Base-by-base conservation (phyloP, 92 coral and sea anemone genomes). In the Scolanthus callimorphus region DNA sequence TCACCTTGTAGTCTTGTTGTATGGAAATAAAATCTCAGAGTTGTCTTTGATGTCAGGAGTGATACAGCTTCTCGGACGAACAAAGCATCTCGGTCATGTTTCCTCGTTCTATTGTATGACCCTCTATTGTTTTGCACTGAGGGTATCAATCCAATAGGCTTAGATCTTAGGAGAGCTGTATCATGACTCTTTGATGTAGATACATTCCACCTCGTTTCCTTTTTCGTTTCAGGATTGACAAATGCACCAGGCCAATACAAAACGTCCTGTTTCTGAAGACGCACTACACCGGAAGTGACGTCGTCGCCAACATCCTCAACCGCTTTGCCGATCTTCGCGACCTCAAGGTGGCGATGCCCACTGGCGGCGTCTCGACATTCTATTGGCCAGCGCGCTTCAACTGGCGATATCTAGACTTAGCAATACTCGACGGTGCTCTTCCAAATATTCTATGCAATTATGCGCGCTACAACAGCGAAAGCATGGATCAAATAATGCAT, bases 301-400 rank as follows among this genome's bases (percentile, higher is more conserved):
- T 80, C 64, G 63, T 92, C 23, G 77, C 77, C 45, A 92, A 92
- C 70, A 92, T 92, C 34, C 62, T 92, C 21, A 88, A 84, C 56
- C 86, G 98, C 2, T 84, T 64, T 60, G 98, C 98, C 34, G 98
- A 88, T 53, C 76, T 92, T 17, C 90, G 96, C 27, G 73, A 74
- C 44, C 79, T 92, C 23, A 83, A 73, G 55, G 84, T 92, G 23
- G 98, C 96, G 1, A 63, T 92, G 8, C 98, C 98, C 17, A 88
- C 65, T 74, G 85, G 79, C 41, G 96, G 94, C 25, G 75, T 92
- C 38, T 92, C 98, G 43, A 84, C 98, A 26, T 89, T 88, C 60
- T 86, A 84, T 55, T 92, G 98, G 98, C 98, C 98, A 6, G 75
- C 85, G 26, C 82, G 85, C 64, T 92, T 92, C 59, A 79, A 84